A percentile compares a stretch with the other conserved stretches of the same genome.
phyloP scores from a whole-genome alignment of 2,888 invertebrate species.

The Brenthis ino region DNA sequence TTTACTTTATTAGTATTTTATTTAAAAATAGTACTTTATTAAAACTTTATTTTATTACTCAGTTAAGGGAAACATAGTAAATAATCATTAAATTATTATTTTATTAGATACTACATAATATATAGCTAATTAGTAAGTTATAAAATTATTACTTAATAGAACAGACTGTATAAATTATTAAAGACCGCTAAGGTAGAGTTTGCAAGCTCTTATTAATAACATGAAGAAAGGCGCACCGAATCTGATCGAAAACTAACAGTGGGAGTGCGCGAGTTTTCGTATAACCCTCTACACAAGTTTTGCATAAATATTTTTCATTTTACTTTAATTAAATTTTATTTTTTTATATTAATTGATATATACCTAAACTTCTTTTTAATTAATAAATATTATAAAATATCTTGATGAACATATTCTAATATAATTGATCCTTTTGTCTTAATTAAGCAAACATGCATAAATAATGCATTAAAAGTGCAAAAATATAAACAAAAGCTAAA shows the following conservation, averaged over 20 bases:
- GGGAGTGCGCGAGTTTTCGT: slow-evolving; percentile 63
- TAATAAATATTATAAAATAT: too few species aligned
- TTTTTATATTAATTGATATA: neutral
- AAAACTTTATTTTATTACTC: neutral
- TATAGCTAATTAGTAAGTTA: neutral
- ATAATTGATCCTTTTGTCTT: too few species aligned
- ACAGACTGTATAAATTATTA: slow-evolving; percentile 55
- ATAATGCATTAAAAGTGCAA: too few species aligned
- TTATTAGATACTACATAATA: neutral
- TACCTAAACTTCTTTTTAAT: too few species aligned
- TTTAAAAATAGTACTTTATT: too few species aligned
- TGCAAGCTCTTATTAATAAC: slow-evolving; percentile 78
- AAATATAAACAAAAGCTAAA: too few species aligned
- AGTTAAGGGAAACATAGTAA: neutral
- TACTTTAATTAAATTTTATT: neutral
- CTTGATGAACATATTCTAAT: too few species aligned
- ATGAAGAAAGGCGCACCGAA: slow-evolving; percentile 75
- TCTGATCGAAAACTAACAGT: slow-evolving; percentile 74
- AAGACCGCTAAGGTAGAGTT: slow-evolving; percentile 66
- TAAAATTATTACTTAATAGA: slow-evolving; percentile 16
- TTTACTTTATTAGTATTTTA: too few species aligned
- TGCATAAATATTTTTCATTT: slow-evolving; percentile 11
- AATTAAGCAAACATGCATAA: too few species aligned
- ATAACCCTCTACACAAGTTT: slow-evolving; percentile 47
- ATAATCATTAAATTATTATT: neutral